Conservation (phyloP, 2,797 vertebrate species). For the Micropoecilia bifurca region DNA sequence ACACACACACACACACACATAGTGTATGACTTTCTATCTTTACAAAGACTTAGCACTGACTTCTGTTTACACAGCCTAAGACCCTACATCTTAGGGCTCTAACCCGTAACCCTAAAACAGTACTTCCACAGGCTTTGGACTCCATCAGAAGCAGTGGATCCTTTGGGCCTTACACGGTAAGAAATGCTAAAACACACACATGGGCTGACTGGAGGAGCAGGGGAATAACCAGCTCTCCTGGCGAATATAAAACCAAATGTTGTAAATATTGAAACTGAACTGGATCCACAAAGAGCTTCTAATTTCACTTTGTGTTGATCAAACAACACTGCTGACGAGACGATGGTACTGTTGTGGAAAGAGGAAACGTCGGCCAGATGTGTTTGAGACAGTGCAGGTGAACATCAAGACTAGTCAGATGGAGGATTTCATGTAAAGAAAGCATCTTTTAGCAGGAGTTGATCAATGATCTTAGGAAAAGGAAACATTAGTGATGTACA, state of each 20-base stretch:
- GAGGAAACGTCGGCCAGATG: background rate
- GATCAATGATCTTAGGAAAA: background rate
- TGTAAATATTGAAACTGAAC: slow-evolving; percentile 69
- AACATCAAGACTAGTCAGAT: background rate
- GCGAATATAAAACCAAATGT: slow-evolving; percentile 66
- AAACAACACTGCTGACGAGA: slow-evolving; percentile 48
- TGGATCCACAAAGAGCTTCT: slow-evolving; percentile 57
- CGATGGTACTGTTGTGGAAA: slow-evolving; percentile 16
- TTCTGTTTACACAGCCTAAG: background rate
- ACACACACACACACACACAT: slow-evolving; percentile 37
- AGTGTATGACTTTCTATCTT: background rate
- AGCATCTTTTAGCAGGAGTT: background rate
- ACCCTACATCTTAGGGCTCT: background rate
- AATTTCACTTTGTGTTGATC: slow-evolving; percentile 57
- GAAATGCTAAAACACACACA: slow-evolving; percentile 19
- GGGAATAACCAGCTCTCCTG: slow-evolving; percentile 54
- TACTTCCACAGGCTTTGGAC: background rate
- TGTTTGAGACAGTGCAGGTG: background rate
- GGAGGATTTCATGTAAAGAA: background rate
- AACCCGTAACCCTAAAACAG: background rate
- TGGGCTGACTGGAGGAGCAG: slow-evolving; percentile 50
- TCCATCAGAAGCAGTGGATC: background rate
- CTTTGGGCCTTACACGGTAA: background rate
- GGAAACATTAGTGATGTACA: background rate
- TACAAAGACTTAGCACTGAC: background rate